Base-by-base conservation (phyloP, 2,113 vertebrate species). In the Ptyas mucosa region DNA sequence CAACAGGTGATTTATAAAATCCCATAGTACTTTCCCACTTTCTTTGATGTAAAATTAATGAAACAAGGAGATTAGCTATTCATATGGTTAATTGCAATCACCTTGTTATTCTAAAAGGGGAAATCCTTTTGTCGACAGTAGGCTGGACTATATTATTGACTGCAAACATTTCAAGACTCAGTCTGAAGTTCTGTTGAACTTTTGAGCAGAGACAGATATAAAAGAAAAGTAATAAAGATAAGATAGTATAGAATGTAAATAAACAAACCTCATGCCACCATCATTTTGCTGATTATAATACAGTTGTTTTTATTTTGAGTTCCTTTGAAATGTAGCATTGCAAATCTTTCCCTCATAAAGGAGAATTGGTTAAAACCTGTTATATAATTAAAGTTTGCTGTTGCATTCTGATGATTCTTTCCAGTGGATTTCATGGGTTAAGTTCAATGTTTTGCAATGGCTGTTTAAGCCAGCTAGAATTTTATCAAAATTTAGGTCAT, bases 121-220 rank as follows among this genome's bases (percentile, higher is more conserved):
- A 96, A 97, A 96, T 90, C 91, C 90, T 0, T 92, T 96, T 92
- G 95, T 93, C 69, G 86, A 54, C 69, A 58, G 8, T 89, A 91
- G 96, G 96, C 95, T 93, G 94, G 95, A 92, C 90, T 91, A 57
- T 43, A 57, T 94, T 34, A 87, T 96, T 96, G 92, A 96, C 69
- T 61, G 89, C 95, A 95, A 94, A 97, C 89, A 57, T 95, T 88
- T 93, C 93, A 52, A 53, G 94, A 96, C 97, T 96, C 95, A 97
- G 97, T 95, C 95, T 95, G 95, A 93, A 91, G 88, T 95, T 96
- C 95, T 95, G 2, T 64, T 0, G 46, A 96, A 92, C 91, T 94
- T 96, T 95, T 90, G 95, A 96, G 96, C 85, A 95, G 94, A 94
- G 91, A 95, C 39, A 94, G 94, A n/a, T 92, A 92, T 90, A 94